phyloP scores from a whole-genome alignment of 1,140 invertebrate genomes.

The Carcinoscorpius rotundicauda region DNA sequence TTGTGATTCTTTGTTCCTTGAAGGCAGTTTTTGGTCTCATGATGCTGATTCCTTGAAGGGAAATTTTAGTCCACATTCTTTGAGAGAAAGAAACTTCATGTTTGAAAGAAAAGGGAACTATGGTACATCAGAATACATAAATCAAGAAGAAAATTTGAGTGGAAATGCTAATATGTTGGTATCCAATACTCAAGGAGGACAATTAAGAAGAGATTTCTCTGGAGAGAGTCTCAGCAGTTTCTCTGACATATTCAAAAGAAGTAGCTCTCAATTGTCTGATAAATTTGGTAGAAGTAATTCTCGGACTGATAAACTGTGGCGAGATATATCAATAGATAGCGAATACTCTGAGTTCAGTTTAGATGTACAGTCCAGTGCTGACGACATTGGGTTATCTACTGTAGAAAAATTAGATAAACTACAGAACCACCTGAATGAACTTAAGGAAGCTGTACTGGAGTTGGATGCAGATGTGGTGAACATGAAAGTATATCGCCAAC shows the following conservation, averaged over 20 bases:
- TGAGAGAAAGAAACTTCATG: background rate
- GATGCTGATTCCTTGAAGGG: conserved; percentile 1
- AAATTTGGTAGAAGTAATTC: no score
- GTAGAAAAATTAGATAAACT: conserved; percentile 2
- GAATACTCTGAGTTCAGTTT: background rate
- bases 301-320: background rate
- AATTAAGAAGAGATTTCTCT: background rate
- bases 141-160: no score
- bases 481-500: conserved; percentile 1
- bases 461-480: conserved; percentile 1
- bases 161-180: background rate
- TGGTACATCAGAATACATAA: no score
- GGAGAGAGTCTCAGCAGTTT: conserved; percentile 1
- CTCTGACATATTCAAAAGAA: background rate
- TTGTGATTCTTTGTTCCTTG: background rate
- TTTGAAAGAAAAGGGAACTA: background rate
- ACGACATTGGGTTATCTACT: background rate
- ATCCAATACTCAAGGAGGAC: background rate
- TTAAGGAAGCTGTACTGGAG: background rate
- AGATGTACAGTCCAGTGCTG: background rate
- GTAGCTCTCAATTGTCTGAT: background rate
- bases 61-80: conserved; percentile 3
- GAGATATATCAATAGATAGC: background rate
- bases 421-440: background rate
- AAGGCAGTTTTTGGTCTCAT: background rate